Percentiles rank a stretch among this genome's conserved stretches.
phyloP scores from a whole-genome alignment of 2,113 vertebrate species.

The Nansenia antarctica region DNA sequence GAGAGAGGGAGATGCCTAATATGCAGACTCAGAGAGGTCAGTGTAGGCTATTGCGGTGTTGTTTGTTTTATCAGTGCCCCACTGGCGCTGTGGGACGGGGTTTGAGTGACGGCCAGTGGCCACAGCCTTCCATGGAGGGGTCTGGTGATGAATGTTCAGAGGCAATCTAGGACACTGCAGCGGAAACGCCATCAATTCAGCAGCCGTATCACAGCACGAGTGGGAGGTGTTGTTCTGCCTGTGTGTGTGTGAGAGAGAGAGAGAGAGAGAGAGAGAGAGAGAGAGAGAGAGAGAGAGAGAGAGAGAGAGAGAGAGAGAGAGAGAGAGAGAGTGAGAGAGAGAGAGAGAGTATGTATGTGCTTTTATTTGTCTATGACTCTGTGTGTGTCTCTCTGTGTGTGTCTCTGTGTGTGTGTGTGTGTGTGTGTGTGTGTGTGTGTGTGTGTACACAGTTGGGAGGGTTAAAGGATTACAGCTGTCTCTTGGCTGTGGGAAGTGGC shows the following conservation, averaged over 20 bases:
- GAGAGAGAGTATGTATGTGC: constrained; percentile 18
- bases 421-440: constrained; percentile 41
- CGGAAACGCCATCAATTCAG: constrained; percentile 84
- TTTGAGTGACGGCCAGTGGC: constrained; percentile 73
- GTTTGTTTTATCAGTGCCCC: constrained; percentile 77
- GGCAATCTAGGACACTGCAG: constrained; percentile 78
- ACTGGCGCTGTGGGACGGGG: constrained; percentile 60
- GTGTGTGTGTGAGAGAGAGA: constrained; percentile 46
- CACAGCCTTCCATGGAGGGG: constrained; percentile 65
- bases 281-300: too few relatives aligned
- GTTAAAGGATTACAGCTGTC: constrained; percentile 94
- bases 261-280: too few relatives aligned
- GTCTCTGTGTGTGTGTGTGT: constrained; percentile 15
- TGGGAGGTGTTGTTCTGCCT: constrained; percentile 41
- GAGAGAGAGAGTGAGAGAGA: too few relatives aligned
- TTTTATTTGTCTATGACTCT: neutral
- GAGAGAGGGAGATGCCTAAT: constrained; percentile 33
- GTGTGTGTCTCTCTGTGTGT: constrained; percentile 9
- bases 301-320: too few relatives aligned
- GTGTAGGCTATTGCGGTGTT: constrained; percentile 56
- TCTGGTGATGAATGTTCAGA: constrained; percentile 78
- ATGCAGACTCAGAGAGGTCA: constrained; percentile 61
- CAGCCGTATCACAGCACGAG: constrained; percentile 50
- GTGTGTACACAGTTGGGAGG: constrained; percentile 61
- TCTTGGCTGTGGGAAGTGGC: constrained; percentile 93